Conservation (phyloP, 2,888 invertebrate species). For the Hypselothyrea guttata region DNA sequence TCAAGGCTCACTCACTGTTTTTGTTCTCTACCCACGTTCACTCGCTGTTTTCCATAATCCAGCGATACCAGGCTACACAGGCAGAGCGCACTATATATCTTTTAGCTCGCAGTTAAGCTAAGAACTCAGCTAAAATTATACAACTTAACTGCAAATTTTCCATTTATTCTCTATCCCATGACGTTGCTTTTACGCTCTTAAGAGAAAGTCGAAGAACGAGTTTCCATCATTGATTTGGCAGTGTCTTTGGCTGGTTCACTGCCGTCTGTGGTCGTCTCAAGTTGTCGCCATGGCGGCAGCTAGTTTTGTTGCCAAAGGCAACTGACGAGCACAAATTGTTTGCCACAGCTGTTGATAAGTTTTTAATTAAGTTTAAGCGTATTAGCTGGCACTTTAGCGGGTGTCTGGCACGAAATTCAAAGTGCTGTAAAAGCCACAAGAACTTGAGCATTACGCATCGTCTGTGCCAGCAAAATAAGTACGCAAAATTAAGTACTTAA, state of each 20-base stretch:
- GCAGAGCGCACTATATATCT: too few species aligned
- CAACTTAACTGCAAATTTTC: too few species aligned
- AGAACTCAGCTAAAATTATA: too few species aligned
- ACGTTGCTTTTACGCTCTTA: not conserved
- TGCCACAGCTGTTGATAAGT: constrained; percentile 70
- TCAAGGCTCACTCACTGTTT: too few species aligned
- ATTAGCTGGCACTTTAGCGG: constrained; percentile 63
- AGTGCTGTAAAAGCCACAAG: constrained; percentile 31
- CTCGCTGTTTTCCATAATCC: too few species aligned
- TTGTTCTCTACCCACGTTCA: too few species aligned
- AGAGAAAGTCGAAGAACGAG: not conserved
- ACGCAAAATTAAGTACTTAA: constrained; percentile 33
- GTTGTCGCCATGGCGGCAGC: constrained; percentile 7
- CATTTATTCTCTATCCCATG: too few species aligned
- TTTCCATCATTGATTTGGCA: not conserved
- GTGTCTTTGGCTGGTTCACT: not conserved
- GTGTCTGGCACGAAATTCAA: constrained; percentile 21
- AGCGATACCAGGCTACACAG: too few species aligned
- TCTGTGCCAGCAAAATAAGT: constrained; percentile 11
- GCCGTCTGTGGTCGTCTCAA: constrained; percentile 8
- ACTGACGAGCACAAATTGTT: constrained; percentile 51
- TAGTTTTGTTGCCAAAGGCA: constrained; percentile 36
- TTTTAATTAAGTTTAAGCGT: constrained; percentile 71
- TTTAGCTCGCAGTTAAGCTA: too few species aligned
- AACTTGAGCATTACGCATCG: constrained; percentile 27